phyloP scores from a whole-genome alignment of 2,888 invertebrate species.

The Sphaerophoria rueppellii region DNA sequence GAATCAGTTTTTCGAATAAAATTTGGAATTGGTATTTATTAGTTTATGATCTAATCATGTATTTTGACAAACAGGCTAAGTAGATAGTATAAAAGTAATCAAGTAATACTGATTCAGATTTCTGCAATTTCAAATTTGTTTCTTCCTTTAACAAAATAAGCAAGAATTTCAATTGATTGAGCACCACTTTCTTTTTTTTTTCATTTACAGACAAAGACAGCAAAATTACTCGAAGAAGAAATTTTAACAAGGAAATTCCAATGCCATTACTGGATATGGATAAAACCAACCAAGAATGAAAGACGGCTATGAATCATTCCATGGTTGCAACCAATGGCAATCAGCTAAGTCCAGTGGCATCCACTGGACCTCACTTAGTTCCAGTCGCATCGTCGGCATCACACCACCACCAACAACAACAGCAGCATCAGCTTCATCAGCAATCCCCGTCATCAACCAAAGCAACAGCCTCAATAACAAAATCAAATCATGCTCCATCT shows the following conservation, averaged over 20 bases:
- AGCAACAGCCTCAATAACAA: slow-evolving; percentile 44
- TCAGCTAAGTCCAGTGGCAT: slow-evolving; percentile 74
- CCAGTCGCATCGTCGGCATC: slow-evolving; percentile 26
- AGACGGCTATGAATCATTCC: slow-evolving; percentile 74
- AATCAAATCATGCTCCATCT: slow-evolving; percentile 55
- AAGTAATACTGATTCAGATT: no score
- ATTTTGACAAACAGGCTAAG: no score
- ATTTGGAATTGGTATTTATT: no score
- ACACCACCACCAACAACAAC: slow-evolving; percentile 28
- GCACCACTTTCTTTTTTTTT: neutral
- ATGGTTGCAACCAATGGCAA: slow-evolving; percentile 74
- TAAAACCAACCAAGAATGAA: slow-evolving; percentile 66
- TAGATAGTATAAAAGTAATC: no score
- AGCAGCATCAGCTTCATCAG: slow-evolving; percentile 12
- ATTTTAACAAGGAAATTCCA: neutral
- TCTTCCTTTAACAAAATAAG: neutral
- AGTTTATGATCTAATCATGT: no score
- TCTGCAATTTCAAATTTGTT: neutral
- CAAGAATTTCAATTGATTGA: neutral
- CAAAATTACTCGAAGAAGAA: neutral
- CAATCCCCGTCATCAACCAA: slow-evolving; percentile 45
- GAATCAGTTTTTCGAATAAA: no score
- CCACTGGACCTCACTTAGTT: slow-evolving; percentile 73
- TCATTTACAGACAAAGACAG: slow-evolving; percentile 22
- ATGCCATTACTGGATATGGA: slow-evolving; percentile 30